Percentiles rank a stretch among this genome's conserved stretches.
These are phyloP conservation scores for Crotalus adamanteus DNA, from an alignment of 2,797 vertebrate genomes.

Conservation along the genomic window DNA sequence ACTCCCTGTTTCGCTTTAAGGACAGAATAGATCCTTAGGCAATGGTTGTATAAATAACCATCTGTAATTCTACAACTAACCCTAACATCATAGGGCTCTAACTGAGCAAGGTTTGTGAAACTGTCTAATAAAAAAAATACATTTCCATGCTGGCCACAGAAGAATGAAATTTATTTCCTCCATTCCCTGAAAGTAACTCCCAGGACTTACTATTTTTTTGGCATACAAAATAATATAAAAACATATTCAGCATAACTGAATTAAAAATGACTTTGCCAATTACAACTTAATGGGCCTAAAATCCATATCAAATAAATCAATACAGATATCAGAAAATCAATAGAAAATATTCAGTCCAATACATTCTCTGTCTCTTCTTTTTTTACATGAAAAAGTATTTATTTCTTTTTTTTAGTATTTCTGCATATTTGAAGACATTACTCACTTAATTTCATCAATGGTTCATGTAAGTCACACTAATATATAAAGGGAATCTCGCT, in stretches of 20 bases:
- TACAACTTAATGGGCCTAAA: neutral
- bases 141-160: neutral
- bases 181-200: neutral
- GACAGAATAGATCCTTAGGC: neutral
- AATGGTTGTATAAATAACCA: neutral
- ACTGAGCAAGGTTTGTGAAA: neutral
- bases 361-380: conserved; percentile 16
- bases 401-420: neutral
- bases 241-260: neutral
- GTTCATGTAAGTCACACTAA: neutral
- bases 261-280: neutral
- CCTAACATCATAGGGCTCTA: neutral
- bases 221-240: neutral
- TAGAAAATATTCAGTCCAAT: conserved; percentile 23
- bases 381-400: conserved; percentile 21
- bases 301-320: neutral
- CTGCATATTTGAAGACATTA: conserved; percentile 21
- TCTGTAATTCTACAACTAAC: neutral
- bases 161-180: neutral
- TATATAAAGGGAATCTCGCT: neutral
- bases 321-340: neutral
- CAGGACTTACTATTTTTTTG: neutral
- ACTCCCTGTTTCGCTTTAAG: neutral
- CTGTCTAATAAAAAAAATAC: neutral
- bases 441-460: neutral